Evolutionary conservation across 2,113 vertebrate genomes (phyloP).

Genomic region (Aldabrachelys gigantea): DNA sequence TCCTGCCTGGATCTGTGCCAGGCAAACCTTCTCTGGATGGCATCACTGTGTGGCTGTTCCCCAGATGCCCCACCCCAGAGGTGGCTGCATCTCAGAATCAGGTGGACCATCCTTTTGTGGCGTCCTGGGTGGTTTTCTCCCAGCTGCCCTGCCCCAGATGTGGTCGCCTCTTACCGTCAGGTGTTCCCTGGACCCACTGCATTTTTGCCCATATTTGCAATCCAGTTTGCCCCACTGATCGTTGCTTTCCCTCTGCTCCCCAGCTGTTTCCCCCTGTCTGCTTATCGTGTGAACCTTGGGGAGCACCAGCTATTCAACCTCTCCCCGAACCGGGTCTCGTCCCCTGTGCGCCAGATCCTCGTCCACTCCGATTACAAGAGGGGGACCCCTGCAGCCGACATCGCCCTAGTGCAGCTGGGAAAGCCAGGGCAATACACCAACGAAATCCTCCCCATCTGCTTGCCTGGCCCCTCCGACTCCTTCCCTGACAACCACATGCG

Average conservation of each 20-base stretch:
- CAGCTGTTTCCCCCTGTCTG: background rate
- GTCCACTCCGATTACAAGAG: background rate
- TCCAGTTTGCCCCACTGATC: background rate
- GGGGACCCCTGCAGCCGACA: conserved; percentile 9
- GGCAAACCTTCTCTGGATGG: background rate
- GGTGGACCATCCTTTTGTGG: too few species aligned
- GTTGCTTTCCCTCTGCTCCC: background rate
- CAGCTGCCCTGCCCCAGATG: too few species aligned
- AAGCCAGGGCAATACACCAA: conserved; percentile 2
- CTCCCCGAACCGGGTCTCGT: background rate
- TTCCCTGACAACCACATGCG: background rate
- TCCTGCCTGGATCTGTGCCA: background rate
- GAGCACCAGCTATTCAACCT: background rate
- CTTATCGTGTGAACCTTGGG: conserved; percentile 29
- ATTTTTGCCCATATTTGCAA: background rate
- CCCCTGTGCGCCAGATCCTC: conserved; percentile 5
- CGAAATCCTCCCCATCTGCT: conserved; percentile 60
- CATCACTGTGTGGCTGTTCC: background rate
- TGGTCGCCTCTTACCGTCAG: too few species aligned
- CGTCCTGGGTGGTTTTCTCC: too few species aligned
- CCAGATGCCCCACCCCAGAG: background rate
- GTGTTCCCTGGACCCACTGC: background rate
- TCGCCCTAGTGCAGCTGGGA: conserved; percentile 62
- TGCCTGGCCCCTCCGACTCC: background rate
- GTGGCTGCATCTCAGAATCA: background rate